These are phyloP conservation scores for Cataglyphis albicans DNA, from an alignment of 2,888 invertebrate species.

Conservation along the genomic window DNA sequence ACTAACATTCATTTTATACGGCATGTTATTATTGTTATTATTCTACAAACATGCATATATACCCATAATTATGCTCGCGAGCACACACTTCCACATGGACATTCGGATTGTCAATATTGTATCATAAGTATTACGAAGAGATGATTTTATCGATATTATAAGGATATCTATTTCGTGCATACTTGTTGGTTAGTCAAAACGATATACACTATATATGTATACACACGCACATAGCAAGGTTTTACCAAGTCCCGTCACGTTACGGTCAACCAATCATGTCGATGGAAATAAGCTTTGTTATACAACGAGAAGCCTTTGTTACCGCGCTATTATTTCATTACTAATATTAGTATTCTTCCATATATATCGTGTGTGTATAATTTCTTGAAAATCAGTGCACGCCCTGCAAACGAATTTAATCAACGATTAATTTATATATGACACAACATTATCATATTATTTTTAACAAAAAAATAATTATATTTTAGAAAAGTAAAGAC, in stretches of 20 bases:
- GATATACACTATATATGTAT: constrained; percentile 48
- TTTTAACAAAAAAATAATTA: background rate
- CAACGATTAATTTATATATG: background rate
- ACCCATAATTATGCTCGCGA: constrained; percentile 41
- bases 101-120: constrained; percentile 45
- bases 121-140: constrained; percentile 46
- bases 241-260: constrained; percentile 41
- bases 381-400: constrained; percentile 21
- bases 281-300: constrained; percentile 33
- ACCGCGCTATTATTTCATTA: constrained; percentile 34
- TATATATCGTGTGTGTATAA: background rate
- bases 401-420: background rate
- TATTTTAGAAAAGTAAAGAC: background rate
- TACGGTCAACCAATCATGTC: constrained; percentile 26
- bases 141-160: constrained; percentile 63
- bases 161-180: constrained; percentile 62
- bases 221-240: constrained; percentile 11
- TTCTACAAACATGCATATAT: background rate
- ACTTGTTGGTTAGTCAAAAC: constrained; percentile 53
- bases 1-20: constrained; percentile 25
- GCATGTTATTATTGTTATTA: constrained; percentile 16
- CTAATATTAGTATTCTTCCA: constrained; percentile 28
- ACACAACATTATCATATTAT: background rate
- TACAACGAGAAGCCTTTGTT: constrained; percentile 37
- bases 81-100: constrained; percentile 42